phyloP scores from a whole-genome alignment of 1,140 invertebrate species.

The Temnothorax longispinosus region DNA sequence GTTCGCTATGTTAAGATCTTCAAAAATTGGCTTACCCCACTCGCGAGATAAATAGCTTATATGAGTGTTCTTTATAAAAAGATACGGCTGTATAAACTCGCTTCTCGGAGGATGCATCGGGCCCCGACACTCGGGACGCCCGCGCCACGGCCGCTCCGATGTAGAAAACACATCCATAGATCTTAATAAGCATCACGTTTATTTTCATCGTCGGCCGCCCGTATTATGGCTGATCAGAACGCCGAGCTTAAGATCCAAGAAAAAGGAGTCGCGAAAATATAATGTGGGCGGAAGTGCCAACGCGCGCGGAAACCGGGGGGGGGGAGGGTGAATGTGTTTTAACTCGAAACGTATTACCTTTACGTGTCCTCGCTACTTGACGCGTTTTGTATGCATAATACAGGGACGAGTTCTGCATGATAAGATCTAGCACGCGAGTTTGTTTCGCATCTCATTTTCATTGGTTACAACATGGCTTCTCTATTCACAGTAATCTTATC shows the following conservation, averaged over 20 bases:
- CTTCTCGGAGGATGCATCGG: constrained; percentile 3
- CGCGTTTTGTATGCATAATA: constrained; percentile 62
- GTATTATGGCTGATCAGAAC: constrained; percentile 39
- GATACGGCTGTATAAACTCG: constrained; percentile 20
- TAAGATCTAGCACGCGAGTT: constrained; percentile 43
- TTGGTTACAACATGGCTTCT: constrained; percentile 28
- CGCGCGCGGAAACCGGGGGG: background rate
- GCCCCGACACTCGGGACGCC: background rate
- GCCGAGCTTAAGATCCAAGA: constrained; percentile 17
- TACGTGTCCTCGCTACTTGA: constrained; percentile 55
- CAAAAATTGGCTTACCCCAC: constrained; percentile 30
- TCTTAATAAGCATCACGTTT: constrained; percentile 57
- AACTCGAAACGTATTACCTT: constrained; percentile 50
- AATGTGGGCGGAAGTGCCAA: constrained; percentile 26
- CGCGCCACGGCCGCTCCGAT: background rate
- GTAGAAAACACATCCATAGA: constrained; percentile 29
- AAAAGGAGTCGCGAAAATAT: constrained; percentile 25
- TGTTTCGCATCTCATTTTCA: constrained; percentile 42
- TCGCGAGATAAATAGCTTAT: constrained; percentile 22
- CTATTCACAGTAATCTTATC: constrained; percentile 54
- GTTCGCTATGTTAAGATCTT: constrained; percentile 38
- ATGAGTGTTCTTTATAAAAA: constrained; percentile 53
- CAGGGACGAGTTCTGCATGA: constrained; percentile 38
- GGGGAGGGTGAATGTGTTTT: constrained; percentile 6
- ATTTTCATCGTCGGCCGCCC: constrained; percentile 43